Evolutionary conservation across 2,113 vertebrate genomes (phyloP), one percentile per base, ranked within the genome.

Genomic region (Petroica traversi): DNA sequence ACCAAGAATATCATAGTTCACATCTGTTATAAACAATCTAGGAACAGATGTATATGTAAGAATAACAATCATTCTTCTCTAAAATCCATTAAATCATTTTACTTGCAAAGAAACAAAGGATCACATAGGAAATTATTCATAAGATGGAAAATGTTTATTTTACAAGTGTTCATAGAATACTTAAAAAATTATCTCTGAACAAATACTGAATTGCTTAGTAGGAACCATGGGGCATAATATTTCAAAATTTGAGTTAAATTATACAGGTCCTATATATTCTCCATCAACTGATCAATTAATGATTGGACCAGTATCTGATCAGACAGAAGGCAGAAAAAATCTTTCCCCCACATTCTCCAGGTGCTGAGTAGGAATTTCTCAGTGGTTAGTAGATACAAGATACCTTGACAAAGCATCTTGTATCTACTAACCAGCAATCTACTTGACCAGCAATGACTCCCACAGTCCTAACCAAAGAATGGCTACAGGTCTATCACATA

Each of bases 321-420:
- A 55, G 24, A 61, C 18, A 69, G 25, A 74, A 71, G 69, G 20
- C 25, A 63, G 61, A 12, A 89, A 52, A 72, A 59, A 52, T 18
- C 18, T n/a, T 9, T 8, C 2, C 2, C 3, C 6, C 5, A 15
- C 4, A 19, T 23, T 10, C 20, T 54, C 25, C 8, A 25, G 8
- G 14, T 20, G 23, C 22, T 23, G 17, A 58, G 55, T 43, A 14
- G 4, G 8, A 64, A 49, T 61, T 72, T 41, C 49, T 52, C n/a
- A 77, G 33, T 46, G 28, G 14, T 8, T 38, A 64, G 16, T 6
- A 78, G 29, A 86, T 12, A 59, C 5, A 75, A 12, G 15, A 66
- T 8, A 57, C 24, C 14, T 18, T 33, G 31, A 61, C 20, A 93
- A 45, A n/a, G n/a, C n/a, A n/a, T n/a, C n/a, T n/a, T n/a, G n/a